Evolutionary conservation across 2,113 vertebrate genomes (phyloP).

Genomic region (Galbula dea): DNA sequence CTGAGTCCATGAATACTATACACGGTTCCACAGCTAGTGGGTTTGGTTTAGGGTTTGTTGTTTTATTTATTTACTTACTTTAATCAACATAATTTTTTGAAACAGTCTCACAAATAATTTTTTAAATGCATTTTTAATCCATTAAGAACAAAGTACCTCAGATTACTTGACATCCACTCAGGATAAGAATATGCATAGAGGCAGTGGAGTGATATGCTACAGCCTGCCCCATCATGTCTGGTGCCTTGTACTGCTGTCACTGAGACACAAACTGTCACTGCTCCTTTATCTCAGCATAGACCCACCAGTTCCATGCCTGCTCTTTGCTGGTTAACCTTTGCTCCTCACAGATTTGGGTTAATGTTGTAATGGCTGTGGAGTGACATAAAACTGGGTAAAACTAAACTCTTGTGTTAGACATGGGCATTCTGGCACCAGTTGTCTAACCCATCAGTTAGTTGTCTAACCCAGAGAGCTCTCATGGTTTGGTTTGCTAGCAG

Average conservation of each 20-base stretch:
- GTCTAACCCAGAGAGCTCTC: rapidly evolving
- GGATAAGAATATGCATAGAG: not conserved
- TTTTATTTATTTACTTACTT: too few species aligned
- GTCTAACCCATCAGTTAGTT: not conserved
- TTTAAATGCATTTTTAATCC: too few species aligned
- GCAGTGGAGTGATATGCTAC: not conserved
- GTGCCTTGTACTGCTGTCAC: not conserved
- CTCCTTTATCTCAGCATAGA: not conserved
- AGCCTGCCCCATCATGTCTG: not conserved
- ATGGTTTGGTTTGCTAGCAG: not conserved
- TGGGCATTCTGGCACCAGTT: rapidly evolving
- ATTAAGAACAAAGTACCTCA: not conserved
- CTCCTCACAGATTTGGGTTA: not conserved
- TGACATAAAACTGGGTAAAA: not conserved
- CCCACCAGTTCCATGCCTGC: not conserved
- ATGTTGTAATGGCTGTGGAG: not conserved
- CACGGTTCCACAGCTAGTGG: not conserved
- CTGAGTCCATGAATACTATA: not conserved
- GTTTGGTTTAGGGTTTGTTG: too few species aligned
- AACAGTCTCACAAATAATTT: too few species aligned
- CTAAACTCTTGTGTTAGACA: not conserved
- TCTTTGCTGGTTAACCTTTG: not conserved
- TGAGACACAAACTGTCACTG: not conserved
- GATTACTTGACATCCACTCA: not conserved
- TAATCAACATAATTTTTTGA: not conserved